Base-by-base conservation (phyloP, 2,888 invertebrate genomes). In the Matsumyia berberina region DNA sequence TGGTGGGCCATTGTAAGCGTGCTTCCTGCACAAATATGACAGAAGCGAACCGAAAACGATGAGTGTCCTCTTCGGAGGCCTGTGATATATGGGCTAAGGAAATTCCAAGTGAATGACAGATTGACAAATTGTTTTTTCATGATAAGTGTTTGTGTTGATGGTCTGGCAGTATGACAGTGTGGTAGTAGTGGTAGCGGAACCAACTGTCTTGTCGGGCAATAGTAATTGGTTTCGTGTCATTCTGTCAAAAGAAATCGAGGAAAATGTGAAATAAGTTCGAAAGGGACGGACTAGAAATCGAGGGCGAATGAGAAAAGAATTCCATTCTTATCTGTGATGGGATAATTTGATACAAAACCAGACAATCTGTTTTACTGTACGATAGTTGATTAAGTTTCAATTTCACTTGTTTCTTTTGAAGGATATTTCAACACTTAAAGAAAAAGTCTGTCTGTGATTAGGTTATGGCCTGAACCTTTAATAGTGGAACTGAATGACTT, bases 71-170 rank as follows among this genome's bases (percentile, higher is more conserved):
- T 46, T 33, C 35, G 55, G 57, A 66, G 74, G 66, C 74, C 33
- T 51, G 42, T 58, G 57, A 79, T 79, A 70, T 76, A 81, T 80
- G 74, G 77, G 49, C 70, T 64, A 77, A 70, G 81, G 72, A 67
- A 83, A 78, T 67, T 78, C 53, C 67, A 74, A 74, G 33, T 73
- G 78, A 78, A 72, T 78, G 82, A 78, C 78, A 83, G 70, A 53
- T 67, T 78, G 82, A 83, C 78, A 83, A 83, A 83, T 83, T 72
- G 82, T 67, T 83, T 83, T 83, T 73, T 73, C 66, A 78, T 82
- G 78, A 60, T 67, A 82, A 77, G 70, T 70, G 70, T 42, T 51
- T 77, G 69, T 70, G 62, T 44, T 55, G 60, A 60, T 55, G 70
- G 53, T 35, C 11, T 51, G 33, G 31, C 15, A 15, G 31, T 70